Conservation (phyloP, 2,113 vertebrate species). For the Arenaria interpres region DNA sequence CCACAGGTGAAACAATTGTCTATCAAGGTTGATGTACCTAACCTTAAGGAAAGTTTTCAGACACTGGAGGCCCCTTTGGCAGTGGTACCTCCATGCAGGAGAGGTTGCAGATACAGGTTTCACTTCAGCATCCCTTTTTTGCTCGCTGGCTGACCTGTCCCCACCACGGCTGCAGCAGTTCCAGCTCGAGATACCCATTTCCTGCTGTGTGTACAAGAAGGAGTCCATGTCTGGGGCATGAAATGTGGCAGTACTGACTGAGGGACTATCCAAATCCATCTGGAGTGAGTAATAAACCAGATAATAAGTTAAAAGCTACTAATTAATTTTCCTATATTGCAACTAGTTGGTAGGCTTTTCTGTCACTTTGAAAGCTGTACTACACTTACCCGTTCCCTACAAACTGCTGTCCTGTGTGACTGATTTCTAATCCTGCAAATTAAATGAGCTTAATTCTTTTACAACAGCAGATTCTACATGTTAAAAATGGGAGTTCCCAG, state of each 20-base stretch:
- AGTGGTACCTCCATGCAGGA: background rate
- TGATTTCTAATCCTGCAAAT: slow-evolving; percentile 46
- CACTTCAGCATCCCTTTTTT: background rate
- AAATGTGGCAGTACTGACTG: background rate
- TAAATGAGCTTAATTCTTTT: slow-evolving; percentile 24
- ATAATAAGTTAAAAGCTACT: background rate
- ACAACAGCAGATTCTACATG: background rate
- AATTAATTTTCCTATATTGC: background rate
- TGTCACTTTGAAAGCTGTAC: background rate
- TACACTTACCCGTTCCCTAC: background rate
- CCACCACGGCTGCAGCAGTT: background rate
- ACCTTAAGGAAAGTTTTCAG: background rate
- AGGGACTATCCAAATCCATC: background rate
- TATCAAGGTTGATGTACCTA: background rate
- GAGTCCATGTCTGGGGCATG: background rate
- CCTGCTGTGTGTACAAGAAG: background rate
- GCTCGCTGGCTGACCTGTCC: background rate
- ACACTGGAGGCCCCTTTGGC: background rate
- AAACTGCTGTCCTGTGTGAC: background rate
- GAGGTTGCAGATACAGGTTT: background rate
- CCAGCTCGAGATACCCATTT: background rate
- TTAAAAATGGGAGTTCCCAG: background rate
- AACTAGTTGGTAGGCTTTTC: background rate
- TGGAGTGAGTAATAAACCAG: background rate
- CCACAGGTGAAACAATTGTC: background rate